These are phyloP conservation scores for Leucophenga maculata DNA, from an alignment of 2,888 invertebrate genomes.

Conservation along the genomic window DNA sequence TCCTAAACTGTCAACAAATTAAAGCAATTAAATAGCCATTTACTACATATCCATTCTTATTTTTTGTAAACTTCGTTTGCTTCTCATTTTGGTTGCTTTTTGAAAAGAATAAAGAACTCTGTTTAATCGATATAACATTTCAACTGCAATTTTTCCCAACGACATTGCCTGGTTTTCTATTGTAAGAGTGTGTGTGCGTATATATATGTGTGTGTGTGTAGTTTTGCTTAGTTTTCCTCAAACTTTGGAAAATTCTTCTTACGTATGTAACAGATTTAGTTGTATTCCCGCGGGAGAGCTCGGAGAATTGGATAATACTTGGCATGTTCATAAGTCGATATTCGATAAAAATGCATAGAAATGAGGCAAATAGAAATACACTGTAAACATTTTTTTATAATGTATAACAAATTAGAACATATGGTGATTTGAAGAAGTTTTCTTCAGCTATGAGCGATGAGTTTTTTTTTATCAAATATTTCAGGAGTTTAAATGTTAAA, in stretches of 20 bases:
- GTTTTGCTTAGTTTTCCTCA: too few relatives aligned
- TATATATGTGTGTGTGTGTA: neutral
- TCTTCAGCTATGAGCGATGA: too few relatives aligned
- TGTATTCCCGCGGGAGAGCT: conserved; percentile 51
- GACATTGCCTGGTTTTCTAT: neutral
- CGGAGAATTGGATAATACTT: conserved; percentile 12
- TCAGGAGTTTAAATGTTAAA: too few relatives aligned
- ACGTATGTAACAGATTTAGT: conserved; percentile 42
- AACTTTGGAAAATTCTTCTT: too few relatives aligned
- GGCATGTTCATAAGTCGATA: neutral
- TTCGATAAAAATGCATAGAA: conserved; percentile 1
- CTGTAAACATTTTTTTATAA: neutral
- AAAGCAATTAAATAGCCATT: conserved; percentile 2
- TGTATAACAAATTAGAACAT: too few relatives aligned
- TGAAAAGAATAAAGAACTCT: conserved; percentile 31
- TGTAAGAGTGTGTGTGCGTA: neutral
- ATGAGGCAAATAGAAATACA: neutral
- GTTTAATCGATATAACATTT: conserved; percentile 61
- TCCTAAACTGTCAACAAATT: neutral
- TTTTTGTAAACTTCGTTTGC: too few relatives aligned
- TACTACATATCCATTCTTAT: neutral
- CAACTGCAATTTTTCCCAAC: conserved; percentile 49
- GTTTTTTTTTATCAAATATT: too few relatives aligned
- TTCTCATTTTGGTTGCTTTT: too few relatives aligned
- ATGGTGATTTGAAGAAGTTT: too few relatives aligned